Evolutionary conservation across 2,797 vertebrate species (phyloP).

Genomic region (Girardinus metallicus): DNA sequence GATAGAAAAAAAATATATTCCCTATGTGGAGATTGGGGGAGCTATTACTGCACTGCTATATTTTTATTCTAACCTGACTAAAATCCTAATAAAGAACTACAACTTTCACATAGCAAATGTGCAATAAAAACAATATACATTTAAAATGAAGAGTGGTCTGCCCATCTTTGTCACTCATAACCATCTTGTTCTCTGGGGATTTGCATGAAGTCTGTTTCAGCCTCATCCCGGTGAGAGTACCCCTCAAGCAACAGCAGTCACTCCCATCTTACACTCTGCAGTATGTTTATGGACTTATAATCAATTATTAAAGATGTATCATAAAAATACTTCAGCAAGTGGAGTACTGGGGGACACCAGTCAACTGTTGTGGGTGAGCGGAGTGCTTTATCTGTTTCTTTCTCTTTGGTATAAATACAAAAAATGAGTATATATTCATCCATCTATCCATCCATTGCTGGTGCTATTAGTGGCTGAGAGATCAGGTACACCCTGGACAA

Average conservation of each 20-base stretch:
- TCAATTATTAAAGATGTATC: slow-evolving; percentile 67
- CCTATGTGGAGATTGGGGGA: neutral
- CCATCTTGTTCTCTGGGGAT: slow-evolving; percentile 36
- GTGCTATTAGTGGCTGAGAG: neutral
- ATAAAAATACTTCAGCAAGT: slow-evolving; percentile 64
- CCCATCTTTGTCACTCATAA: slow-evolving; percentile 32
- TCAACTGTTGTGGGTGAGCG: slow-evolving; percentile 49
- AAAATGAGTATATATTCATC: neutral
- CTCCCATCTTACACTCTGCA: slow-evolving; percentile 45
- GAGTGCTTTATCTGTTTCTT: slow-evolving; percentile 18
- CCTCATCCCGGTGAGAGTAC: slow-evolving; percentile 45
- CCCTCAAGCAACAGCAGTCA: slow-evolving; percentile 50
- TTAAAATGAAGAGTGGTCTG: slow-evolving; percentile 4
- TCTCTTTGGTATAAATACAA: neutral
- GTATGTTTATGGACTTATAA: slow-evolving; percentile 55
- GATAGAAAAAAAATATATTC: slow-evolving; percentile 4
- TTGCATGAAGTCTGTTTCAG: slow-evolving; percentile 37
- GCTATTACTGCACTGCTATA: neutral
- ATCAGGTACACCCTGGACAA: neutral
- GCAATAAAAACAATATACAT: neutral
- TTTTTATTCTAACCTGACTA: neutral
- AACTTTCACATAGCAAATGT: neutral
- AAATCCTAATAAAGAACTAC: slow-evolving; percentile 12
- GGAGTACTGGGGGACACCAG: slow-evolving; percentile 48
- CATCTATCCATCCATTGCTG: neutral